Base-by-base conservation (phyloP, 2,113 vertebrate genomes). In the Prochilodus magdalenae region DNA sequence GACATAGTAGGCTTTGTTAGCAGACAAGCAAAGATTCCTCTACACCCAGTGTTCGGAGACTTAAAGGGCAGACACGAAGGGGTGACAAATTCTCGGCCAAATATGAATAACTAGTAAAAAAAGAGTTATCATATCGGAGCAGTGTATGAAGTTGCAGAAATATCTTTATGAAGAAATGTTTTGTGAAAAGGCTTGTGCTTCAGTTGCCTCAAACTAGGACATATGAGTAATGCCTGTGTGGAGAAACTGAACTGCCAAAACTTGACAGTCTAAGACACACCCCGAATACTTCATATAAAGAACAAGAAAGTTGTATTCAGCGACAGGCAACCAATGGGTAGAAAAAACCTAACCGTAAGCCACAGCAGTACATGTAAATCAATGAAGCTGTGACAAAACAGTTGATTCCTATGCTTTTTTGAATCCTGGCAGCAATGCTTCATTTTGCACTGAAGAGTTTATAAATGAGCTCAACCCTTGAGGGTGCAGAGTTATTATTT, bases 371-470 rank as follows among this genome's bases (percentile, higher is more conserved):
- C 49, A 85, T 13, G 55, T 83, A 87, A 78, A 5, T 57, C 60
- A 0, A 82, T 57, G 5, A 78, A 33, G 15, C n/a, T 44, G 82
- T 7, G 40, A 47, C 0, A 79, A 27, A 22, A 53, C n/a, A 1
- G 7, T 78, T 7, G 7, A 4, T 3, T 80, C 66, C 3, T 77
- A 85, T 75, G 86, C 81, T 6, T 85, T 85, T 33, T 14, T 85
- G 4, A 74, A 83, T 73, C 78, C 10, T 3, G 73, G 36, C 7
- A 36, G 36, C 36, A 36, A 36, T 36, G 36, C 36, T 7, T 36
- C 36, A 36, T 36, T 36, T 24, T 87, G 83, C 18, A 83, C 60
- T 65, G 77, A 66, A 22, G 3, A 16, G 20, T 16, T n/a, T n/a
- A n/a, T n/a, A n/a, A n/a, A n/a, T n/a, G n/a, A n/a, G n/a, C n/a